Evolutionary conservation across 1,140 invertebrate species (phyloP).

Genomic region (Atopsyche davidsoni): DNA sequence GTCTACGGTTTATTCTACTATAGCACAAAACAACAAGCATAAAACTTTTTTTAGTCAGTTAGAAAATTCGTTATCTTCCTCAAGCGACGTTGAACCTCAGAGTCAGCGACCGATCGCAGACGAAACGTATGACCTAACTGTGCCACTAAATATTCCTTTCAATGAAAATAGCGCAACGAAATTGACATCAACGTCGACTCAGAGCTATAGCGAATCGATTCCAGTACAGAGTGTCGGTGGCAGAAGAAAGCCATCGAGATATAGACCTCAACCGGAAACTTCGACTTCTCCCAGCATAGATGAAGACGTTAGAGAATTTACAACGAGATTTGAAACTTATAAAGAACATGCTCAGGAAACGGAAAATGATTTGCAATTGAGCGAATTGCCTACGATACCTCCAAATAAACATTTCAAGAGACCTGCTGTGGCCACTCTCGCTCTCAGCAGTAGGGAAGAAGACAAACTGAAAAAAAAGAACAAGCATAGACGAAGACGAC

Average conservation of each 20-base stretch:
- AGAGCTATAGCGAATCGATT: slow-evolving; percentile 19
- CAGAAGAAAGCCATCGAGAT: slow-evolving; percentile 24
- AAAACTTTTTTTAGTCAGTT: slow-evolving; percentile 17
- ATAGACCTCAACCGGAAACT: slow-evolving; percentile 19
- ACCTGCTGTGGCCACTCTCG: slow-evolving; percentile 30
- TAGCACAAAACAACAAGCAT: slow-evolving; percentile 19
- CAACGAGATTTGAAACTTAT: slow-evolving; percentile 42
- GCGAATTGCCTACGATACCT: slow-evolving; percentile 40
- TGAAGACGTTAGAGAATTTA: slow-evolving; percentile 28
- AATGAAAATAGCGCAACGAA: slow-evolving; percentile 5
- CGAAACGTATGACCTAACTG: slow-evolving; percentile 18
- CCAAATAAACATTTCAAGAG: slow-evolving; percentile 45
- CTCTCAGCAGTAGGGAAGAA: slow-evolving; percentile 34
- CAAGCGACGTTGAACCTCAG: slow-evolving; percentile 4
- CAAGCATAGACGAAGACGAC: slow-evolving; percentile 43
- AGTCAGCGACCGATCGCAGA: slow-evolving; percentile 13
- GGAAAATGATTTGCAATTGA: slow-evolving; percentile 32
- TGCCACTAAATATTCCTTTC: slow-evolving; percentile 11
- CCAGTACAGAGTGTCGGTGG: slow-evolving; percentile 4
- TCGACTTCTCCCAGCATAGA: slow-evolving; percentile 11
- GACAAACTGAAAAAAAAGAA: slow-evolving; percentile 41
- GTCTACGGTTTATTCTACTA: slow-evolving; percentile 25
- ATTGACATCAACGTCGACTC: slow-evolving; percentile 9
- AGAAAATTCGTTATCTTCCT: slow-evolving; percentile 22
- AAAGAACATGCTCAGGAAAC: slow-evolving; percentile 28